Evolutionary conservation across 2,113 vertebrate genomes (phyloP), one percentile per base, ranked within the genome.

Genomic region (Campylomormyrus tamandua): DNA sequence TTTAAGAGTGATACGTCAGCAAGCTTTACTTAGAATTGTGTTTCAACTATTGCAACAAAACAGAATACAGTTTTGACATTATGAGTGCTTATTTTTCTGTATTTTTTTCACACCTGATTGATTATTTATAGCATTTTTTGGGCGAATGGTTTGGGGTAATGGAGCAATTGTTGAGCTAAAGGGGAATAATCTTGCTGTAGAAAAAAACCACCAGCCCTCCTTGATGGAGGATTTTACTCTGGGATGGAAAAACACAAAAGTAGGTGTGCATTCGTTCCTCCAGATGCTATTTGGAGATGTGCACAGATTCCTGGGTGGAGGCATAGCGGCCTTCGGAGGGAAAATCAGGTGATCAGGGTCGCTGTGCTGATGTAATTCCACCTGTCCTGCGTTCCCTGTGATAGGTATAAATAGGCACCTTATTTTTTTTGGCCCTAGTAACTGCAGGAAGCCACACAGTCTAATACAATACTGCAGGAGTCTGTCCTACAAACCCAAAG

Each of bases 251-350:
- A 50, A 17, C 15, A 87, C 10, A 39, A 17, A 39, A 39, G 52
- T 27, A 31, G 50, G 50, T 39, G 49, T 52, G 50, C 50, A 31
- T 8, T 17, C 24, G 74, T 35, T 45, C 86, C 19, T 10, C 21
- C 93, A 93, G 21, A 93, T 93, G 91, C 48, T 74, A 46, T 31
- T 27, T 45, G 3, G 42, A 35, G 84, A 21, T 66, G 58, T 42
- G 62, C 83, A 86, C 45, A 49, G 83, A 50, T 42, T 80, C 74
- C 74, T 80, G 74, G 74, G 74, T 80, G 31, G 74, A 35, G 11
- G 66, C 31, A 35, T 35, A 66, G n/a, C n/a, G 8, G 58, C 58
- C 58, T n/a, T 66, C 3, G 31, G 31, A 77, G 70, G 70, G 70
- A 19, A 39, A 77, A 35, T 17, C 31, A 77, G 70, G 70, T 77